Percentiles rank a stretch among this genome's conserved stretches.
phyloP scores from a whole-genome alignment of 2,113 vertebrate species.

The Pavo muticus region DNA sequence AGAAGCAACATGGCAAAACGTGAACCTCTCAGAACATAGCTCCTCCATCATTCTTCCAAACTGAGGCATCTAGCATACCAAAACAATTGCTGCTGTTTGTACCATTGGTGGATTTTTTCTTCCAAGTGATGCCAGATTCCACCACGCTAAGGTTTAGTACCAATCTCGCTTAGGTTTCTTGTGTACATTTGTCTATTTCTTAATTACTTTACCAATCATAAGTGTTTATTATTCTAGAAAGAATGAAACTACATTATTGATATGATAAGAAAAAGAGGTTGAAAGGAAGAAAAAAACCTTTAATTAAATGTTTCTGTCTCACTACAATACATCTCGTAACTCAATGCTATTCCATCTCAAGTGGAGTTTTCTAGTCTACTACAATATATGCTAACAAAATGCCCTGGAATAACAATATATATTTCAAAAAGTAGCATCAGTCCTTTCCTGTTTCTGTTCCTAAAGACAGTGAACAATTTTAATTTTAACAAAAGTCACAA shows the following conservation, averaged over 20 bases:
- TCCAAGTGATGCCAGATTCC: no score
- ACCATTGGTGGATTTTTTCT: no score
- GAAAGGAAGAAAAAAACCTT: neutral
- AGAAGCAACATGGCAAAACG: no score
- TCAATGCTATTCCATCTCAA: neutral
- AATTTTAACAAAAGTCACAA: neutral
- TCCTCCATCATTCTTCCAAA: no score
- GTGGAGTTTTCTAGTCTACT: neutral
- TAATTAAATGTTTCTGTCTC: neutral
- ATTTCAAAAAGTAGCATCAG: no score
- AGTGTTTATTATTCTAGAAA: neutral
- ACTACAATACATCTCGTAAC: neutral
- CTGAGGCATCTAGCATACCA: no score
- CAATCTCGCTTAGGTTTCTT: no score
- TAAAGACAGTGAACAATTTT: neutral
- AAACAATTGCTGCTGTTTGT: no score
- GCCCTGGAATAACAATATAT: neutral
- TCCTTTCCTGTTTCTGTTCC: neutral
- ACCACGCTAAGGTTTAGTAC: no score
- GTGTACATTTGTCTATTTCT: no score
- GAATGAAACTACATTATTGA: neutral
- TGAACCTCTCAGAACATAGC: no score
- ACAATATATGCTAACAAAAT: neutral
- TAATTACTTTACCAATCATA: no score
- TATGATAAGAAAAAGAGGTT: neutral